Percentiles rank a stretch among this genome's conserved stretches.
phyloP scores from a whole-genome alignment of 2,113 vertebrate species.

The Pteruthius melanotis region DNA sequence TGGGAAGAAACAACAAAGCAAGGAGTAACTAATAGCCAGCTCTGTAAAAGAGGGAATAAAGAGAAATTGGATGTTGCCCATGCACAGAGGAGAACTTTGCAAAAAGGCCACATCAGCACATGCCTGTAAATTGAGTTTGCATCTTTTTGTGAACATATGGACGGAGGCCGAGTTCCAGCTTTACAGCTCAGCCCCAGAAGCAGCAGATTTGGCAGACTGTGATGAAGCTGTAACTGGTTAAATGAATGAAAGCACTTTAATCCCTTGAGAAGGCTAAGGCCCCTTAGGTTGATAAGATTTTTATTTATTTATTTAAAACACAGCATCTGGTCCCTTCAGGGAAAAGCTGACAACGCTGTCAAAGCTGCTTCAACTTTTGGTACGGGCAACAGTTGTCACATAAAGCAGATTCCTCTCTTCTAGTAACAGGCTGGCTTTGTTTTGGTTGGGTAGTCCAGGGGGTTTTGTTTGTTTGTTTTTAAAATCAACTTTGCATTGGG shows the following conservation, averaged over 20 bases:
- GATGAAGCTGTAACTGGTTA: conserved; percentile 35
- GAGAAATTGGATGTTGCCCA: not conserved
- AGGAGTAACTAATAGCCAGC: not conserved
- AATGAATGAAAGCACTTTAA: conserved; percentile 55
- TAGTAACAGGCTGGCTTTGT: not conserved
- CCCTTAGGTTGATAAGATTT: conserved; percentile 38
- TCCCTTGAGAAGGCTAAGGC: conserved; percentile 47
- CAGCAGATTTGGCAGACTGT: conserved; percentile 20
- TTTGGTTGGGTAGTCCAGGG: not conserved
- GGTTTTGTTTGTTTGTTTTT: not conserved
- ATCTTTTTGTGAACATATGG: conserved; percentile 36
- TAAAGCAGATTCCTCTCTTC: not conserved
- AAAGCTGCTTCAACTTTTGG: not conserved
- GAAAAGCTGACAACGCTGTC: not conserved
- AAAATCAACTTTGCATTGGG: not conserved
- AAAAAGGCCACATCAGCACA: not conserved
- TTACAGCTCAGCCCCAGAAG: conserved; percentile 44
- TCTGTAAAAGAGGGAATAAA: not conserved
- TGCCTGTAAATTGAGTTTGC: not conserved
- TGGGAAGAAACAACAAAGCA: not conserved
- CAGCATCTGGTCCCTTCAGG: conserved; percentile 11
- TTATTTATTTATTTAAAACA: conserved; percentile 27
- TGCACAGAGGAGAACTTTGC: not conserved
- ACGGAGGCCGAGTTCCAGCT: not conserved
- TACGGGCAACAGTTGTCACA: not conserved